Conservation (phyloP, 2,888 invertebrate species). For the Coelopa pilipes region DNA sequence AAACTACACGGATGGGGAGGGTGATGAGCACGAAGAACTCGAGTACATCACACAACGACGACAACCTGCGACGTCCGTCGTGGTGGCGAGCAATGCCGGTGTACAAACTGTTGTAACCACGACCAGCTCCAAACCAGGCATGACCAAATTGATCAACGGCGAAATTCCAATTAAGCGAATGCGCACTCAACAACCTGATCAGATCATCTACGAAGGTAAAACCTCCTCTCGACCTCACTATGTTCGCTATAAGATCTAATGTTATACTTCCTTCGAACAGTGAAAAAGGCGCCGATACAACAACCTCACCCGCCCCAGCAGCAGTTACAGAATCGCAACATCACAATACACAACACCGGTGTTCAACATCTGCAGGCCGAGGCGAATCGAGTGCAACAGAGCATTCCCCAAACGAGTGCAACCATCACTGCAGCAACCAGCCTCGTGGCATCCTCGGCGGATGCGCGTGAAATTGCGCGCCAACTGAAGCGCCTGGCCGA, state of each 20-base stretch:
- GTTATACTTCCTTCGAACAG: conserved; percentile 43
- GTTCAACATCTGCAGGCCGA: conserved; percentile 29
- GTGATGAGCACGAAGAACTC: conserved; percentile 49
- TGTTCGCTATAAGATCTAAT: background rate
- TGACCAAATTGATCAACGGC: conserved; percentile 58
- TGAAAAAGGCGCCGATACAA: conserved; percentile 54
- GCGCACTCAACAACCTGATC: conserved; percentile 55
- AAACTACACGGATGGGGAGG: conserved; percentile 53
- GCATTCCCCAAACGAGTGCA: conserved; percentile 31
- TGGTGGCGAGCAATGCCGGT: conserved; percentile 41
- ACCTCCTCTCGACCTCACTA: background rate
- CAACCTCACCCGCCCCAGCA: conserved; percentile 30
- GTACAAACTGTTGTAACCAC: conserved; percentile 45
- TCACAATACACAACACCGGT: conserved; percentile 38
- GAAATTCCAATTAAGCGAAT: conserved; percentile 59
- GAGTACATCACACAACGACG: conserved; percentile 57
- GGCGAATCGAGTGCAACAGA: conserved; percentile 13
- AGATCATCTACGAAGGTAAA: conserved; percentile 60
- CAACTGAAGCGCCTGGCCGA: conserved; percentile 65
- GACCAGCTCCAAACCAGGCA: conserved; percentile 20
- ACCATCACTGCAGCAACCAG: conserved; percentile 31
- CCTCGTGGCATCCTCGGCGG: conserved; percentile 43
- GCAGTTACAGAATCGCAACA: conserved; percentile 36
- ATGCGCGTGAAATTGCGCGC: conserved; percentile 58
- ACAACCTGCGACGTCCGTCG: conserved; percentile 36